Conservation (phyloP, 2,888 invertebrate genomes). For the Heterodera filipjevi region DNA sequence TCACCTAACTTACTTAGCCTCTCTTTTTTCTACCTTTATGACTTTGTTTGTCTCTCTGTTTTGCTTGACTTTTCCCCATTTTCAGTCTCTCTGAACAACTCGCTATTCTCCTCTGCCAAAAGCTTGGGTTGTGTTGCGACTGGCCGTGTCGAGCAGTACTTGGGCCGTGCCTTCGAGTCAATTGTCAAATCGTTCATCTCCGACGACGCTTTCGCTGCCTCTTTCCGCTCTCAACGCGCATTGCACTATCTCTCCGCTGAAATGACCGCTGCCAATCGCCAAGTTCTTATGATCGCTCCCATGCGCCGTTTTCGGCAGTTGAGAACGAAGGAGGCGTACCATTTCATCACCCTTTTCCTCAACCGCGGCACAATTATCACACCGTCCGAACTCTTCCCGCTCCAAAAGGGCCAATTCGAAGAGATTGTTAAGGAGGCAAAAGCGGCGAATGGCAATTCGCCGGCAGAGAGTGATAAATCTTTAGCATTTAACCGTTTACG, state of each 20-base stretch:
- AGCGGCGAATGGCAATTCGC: neutral
- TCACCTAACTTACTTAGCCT: too few relatives aligned
- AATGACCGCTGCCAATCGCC: neutral
- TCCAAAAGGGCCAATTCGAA: slow-evolving; percentile 18
- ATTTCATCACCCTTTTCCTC: neutral
- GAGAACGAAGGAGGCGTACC: neutral
- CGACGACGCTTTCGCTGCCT: neutral
- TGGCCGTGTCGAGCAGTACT: slow-evolving; percentile 10
- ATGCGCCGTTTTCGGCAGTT: neutral
- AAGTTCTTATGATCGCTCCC: neutral
- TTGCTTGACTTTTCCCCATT: neutral
- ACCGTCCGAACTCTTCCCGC: slow-evolving; percentile 4
- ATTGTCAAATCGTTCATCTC: neutral
- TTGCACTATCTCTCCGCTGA: neutral
- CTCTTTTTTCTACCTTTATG: neutral
- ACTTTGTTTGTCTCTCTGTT: neutral
- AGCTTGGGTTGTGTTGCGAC: neutral
- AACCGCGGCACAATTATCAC: slow-evolving; percentile 7
- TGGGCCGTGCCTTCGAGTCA: neutral
- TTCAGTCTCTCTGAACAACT: neutral
- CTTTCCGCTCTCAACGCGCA: neutral
- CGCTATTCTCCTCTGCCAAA: neutral
- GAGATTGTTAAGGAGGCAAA: neutral
- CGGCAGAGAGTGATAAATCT: neutral
- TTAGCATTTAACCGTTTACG: too few relatives aligned